Evolutionary conservation across 1,140 invertebrate genomes (phyloP).

Genomic region (Pemphigus obesinymphae): DNA sequence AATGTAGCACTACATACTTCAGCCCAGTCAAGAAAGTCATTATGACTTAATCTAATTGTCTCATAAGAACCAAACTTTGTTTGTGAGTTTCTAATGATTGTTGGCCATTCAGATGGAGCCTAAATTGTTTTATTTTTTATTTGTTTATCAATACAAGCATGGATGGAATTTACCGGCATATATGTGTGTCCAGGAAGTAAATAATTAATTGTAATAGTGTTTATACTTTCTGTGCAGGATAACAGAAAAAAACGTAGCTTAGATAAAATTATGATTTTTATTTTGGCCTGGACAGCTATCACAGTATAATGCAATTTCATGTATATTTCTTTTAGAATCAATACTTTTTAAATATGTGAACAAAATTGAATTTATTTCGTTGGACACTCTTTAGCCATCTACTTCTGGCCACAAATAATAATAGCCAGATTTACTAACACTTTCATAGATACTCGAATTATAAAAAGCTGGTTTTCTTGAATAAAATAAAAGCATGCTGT

Average conservation of each 20-base stretch:
- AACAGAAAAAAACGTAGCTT: background rate
- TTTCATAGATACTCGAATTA: no score
- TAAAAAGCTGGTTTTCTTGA: no score
- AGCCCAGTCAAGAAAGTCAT: conserved; percentile 1
- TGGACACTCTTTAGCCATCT: no score
- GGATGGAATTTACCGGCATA: conserved; percentile 47
- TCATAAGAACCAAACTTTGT: conserved; percentile 23
- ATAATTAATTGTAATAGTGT: background rate
- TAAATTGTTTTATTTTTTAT: conserved; percentile 44
- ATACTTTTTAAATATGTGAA: no score
- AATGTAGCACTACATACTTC: background rate
- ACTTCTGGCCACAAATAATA: no score
- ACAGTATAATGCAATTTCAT: background rate
- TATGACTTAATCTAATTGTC: background rate
- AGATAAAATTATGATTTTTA: conserved; percentile 1
- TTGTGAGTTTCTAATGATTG: conserved; percentile 33
- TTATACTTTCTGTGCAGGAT: background rate
- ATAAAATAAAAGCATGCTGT: no score
- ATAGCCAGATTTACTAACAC: no score
- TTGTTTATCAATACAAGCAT: conserved; percentile 45
- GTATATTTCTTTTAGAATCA: background rate
- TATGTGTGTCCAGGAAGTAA: background rate
- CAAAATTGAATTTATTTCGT: no score
- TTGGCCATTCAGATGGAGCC: conserved; percentile 47
- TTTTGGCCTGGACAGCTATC: background rate